Evolutionary conservation across 2,113 vertebrate species (phyloP), one percentile per base, ranked within the genome.

Genomic region (Pipa parva): DNA sequence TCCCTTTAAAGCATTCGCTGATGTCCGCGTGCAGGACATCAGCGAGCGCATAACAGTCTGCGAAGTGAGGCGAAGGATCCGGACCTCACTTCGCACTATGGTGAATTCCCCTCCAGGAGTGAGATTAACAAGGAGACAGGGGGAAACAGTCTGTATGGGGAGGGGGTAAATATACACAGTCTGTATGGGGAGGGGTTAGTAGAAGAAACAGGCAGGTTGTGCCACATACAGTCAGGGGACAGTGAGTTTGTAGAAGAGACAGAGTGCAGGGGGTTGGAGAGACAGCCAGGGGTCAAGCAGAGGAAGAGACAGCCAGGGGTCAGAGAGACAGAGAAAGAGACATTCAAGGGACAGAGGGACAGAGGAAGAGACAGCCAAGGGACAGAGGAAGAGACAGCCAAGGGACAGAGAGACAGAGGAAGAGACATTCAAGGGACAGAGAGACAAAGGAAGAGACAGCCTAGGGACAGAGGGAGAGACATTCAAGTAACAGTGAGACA

Each of bases 221-320:
- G n/a, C n/a, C n/a, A n/a, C n/a, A n/a, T n/a, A n/a, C n/a, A n/a
- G n/a, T n/a, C n/a, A n/a, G n/a, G n/a, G n/a, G n/a, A n/a, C n/a
- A n/a, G n/a, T n/a, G n/a, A n/a, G n/a, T n/a, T n/a, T n/a, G n/a
- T n/a, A n/a, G n/a, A n/a, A n/a, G n/a, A n/a, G n/a, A n/a, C n/a
- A n/a, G n/a, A n/a, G n/a, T n/a, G n/a, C 10, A 68, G 29, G 78
- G 67, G 60, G 67, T 75, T 73, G 70, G 71, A 69, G 73, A 67
- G 71, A 66, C 71, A 74, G 48, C 49, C 60, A 48, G 65, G 77
- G 76, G 77, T 74, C 65, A 76, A 71, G 71, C 72, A 78, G 74
- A 75, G 64, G 60, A 31, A 33, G 49, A 36, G 74, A 61, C 63
- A 58, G 9, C n/a, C 21, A 22, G 20, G 7, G 15, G 7, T 17